Evolutionary conservation across 2,113 vertebrate genomes (phyloP), one percentile per base, ranked within the genome.

Genomic region (Empidonax traillii): DNA sequence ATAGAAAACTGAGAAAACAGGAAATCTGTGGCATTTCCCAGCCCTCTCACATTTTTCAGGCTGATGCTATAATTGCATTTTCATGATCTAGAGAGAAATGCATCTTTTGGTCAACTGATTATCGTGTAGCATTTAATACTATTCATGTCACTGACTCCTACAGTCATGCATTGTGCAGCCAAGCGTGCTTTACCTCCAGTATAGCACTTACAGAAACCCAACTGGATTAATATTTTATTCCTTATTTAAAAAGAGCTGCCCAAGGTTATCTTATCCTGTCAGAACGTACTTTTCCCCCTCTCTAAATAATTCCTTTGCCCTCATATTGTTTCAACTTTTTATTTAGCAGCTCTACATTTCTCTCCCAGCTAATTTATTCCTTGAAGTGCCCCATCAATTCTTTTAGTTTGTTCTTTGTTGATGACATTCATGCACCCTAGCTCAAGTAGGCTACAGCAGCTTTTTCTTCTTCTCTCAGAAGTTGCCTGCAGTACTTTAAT

Each of bases 231-330:
- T 92, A 72, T 85, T 96, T 91, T 92, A 90, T 85, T 95, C 83
- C 78, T 92, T 74, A 51, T 84, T 96, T 93, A 1, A 86, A 95
- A 94, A 92, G 79, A 93, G 67, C 44, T 89, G 67, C 71, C 82
- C 87, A 95, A 91, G 91, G 84, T 94, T 95, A 89, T 95, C 96
- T 97, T 86, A 86, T n/a, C 67, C 90, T 90, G 93, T 95, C 88
- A 82, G 94, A 93, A 75, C 0, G 0, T 88, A 59, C 47, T 92
- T 93, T 44, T 3, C 7, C 33, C n/a, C 39, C 52, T 52, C 53
- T 84, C 65, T 69, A 95, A 95, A 92, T 84, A 91, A 88, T 86
- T 96, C 58, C 55, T 66, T 92, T 88, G 37, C 79, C 81, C 51
- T 96, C 77, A 81, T 28, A 89, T 94, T 89, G 31, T 96, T 97